These are phyloP conservation scores for Bombus pyrosoma DNA, from an alignment of 1,140 invertebrate species.

Conservation along the genomic window DNA sequence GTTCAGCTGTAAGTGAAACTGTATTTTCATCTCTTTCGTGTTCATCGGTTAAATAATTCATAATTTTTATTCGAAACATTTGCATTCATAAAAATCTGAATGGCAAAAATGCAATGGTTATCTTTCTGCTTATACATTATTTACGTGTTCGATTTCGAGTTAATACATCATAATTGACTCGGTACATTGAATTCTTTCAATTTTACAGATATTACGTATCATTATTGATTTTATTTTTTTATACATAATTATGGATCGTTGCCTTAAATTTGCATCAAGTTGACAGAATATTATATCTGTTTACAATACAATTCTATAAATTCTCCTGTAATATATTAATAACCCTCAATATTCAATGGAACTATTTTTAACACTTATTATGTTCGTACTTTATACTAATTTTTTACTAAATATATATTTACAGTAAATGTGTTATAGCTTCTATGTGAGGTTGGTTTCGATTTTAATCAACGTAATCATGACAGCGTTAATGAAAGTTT, in stretches of 20 bases:
- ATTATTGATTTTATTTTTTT: neutral
- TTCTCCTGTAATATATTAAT: too few relatives aligned
- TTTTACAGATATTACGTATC: neutral
- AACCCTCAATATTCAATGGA: too few relatives aligned
- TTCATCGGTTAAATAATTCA: neutral
- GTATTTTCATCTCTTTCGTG: neutral
- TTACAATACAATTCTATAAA: too few relatives aligned
- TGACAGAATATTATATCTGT: too few relatives aligned
- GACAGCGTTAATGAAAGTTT: too few relatives aligned
- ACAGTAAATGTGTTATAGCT: too few relatives aligned
- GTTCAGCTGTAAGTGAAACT: constrained; percentile 1
- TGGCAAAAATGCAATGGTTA: neutral
- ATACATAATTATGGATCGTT: neutral
- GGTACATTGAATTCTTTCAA: neutral
- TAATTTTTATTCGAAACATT: neutral
- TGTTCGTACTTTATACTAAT: too few relatives aligned
- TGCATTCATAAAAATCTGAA: neutral
- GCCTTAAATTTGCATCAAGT: neutral
- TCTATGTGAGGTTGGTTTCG: too few relatives aligned
- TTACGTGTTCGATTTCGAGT: neutral
- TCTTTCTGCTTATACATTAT: neutral
- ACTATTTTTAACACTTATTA: too few relatives aligned
- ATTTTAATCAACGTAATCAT: too few relatives aligned
- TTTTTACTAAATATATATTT: too few relatives aligned
- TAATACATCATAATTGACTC: neutral